phyloP scores from a whole-genome alignment of 2,797 vertebrate species.

The Dendrocincla tyrannina region DNA sequence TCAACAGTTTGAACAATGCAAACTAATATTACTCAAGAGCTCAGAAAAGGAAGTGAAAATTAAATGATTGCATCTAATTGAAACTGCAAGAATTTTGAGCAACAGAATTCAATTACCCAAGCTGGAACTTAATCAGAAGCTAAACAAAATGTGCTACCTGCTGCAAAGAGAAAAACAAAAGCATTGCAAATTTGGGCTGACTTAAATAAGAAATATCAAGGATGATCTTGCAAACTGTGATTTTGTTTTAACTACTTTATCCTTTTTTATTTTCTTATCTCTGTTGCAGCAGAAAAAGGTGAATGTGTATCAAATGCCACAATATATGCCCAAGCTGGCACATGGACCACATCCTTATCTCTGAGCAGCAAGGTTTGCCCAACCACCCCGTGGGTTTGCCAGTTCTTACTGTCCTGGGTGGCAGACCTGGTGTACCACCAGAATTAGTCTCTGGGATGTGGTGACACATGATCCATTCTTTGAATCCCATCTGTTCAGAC shows the following conservation, averaged over 20 bases:
- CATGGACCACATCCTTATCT: background rate
- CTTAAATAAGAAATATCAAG: background rate
- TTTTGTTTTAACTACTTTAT: background rate
- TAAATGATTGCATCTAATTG: conserved; percentile 32
- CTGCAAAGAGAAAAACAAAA: background rate
- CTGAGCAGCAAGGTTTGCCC: background rate
- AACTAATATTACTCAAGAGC: background rate
- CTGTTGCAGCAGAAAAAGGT: background rate
- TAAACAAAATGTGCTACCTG: background rate
- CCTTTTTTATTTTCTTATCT: background rate
- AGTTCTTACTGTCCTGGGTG: background rate
- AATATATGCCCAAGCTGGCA: background rate
- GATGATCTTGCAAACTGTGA: background rate
- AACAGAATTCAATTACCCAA: conserved; percentile 11
- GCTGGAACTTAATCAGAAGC: background rate
- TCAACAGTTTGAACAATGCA: conserved; percentile 18
- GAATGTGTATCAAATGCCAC: rapidly evolving
- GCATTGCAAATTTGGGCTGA: background rate
- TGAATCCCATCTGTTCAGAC: background rate
- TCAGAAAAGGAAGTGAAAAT: conserved; percentile 61
- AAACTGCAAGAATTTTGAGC: conserved; percentile 31
- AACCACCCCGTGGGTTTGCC: background rate
- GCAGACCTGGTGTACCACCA: background rate
- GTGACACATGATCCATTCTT: background rate
- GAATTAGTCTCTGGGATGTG: background rate